phyloP scores from a whole-genome alignment of 2,797 vertebrate species.

The Pangasius mekongensis region DNA sequence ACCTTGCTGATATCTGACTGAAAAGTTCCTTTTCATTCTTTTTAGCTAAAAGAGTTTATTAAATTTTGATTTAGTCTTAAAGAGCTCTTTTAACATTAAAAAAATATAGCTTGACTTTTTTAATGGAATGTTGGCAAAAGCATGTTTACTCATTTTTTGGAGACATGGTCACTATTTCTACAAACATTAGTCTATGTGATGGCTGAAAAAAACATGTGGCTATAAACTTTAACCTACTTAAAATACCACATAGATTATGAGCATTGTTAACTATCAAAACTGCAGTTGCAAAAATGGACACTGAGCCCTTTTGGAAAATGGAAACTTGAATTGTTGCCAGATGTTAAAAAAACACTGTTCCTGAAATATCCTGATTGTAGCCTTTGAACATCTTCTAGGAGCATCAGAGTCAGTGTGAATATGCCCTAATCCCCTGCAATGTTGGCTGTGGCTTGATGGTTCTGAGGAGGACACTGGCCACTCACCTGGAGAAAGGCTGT shows the following conservation, averaged over 20 bases:
- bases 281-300: neutral
- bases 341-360: neutral
- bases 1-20: neutral
- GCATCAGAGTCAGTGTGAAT: constrained; percentile 76
- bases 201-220: neutral
- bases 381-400: constrained; percentile 65
- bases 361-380: neutral
- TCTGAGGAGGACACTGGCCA: constrained; percentile 71
- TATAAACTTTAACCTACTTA: neutral
- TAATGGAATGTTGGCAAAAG: too few species aligned
- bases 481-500: constrained; percentile 75
- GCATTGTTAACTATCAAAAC: neutral
- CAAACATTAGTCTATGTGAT: neutral
- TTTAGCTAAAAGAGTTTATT: neutral
- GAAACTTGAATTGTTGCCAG: constrained; percentile 4
- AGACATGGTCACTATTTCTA: neutral
- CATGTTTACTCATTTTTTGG: neutral
- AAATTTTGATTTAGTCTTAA: neutral
- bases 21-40: neutral
- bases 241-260: neutral
- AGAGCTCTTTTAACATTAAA: neutral
- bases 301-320: neutral
- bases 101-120: neutral
- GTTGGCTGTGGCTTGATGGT: constrained; percentile 74
- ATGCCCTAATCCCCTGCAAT: constrained; percentile 73